A percentile compares a stretch with the other conserved stretches of the same genome.
These are phyloP conservation scores for Teleopsis dalmanni DNA, from an alignment of 1,140 invertebrate species.

Conservation along the genomic window DNA sequence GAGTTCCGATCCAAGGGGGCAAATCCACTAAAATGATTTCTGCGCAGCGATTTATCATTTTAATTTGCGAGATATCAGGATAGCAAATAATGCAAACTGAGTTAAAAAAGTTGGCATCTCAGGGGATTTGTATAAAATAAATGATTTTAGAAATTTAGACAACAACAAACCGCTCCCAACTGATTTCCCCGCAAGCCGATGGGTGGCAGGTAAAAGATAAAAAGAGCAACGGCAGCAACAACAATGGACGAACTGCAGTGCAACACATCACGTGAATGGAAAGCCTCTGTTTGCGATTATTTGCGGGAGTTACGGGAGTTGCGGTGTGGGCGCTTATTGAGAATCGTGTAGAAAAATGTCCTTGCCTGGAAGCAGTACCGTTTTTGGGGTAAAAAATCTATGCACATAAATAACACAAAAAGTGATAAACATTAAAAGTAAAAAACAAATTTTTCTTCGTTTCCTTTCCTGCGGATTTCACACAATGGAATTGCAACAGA, in stretches of 20 bases:
- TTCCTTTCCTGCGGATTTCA: no score
- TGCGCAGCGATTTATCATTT: constrained; percentile 8
- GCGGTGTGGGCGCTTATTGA: background rate
- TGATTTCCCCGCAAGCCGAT: background rate
- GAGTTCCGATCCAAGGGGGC: no score
- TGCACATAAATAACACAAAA: constrained; percentile 6
- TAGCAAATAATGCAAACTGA: constrained; percentile 5
- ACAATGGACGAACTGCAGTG: background rate
- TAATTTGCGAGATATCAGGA: constrained; percentile 10
- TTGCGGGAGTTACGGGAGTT: background rate
- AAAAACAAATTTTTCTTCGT: no score
- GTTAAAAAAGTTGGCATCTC: background rate
- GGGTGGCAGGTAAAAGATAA: background rate
- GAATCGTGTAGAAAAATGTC: no score
- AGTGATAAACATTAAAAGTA: no score
- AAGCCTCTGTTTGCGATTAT: no score
- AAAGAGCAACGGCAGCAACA: background rate
- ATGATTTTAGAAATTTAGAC: constrained; percentile 7
- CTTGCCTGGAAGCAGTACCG: background rate
- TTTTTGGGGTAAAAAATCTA: constrained; percentile 1
- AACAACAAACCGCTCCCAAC: background rate
- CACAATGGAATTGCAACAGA: no score
- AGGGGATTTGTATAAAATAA: constrained; percentile 9
- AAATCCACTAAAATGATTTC: no score
- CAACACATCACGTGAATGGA: no score